Evolutionary conservation across 2,888 invertebrate genomes (phyloP).

Genomic region (Salticus scenicus): DNA sequence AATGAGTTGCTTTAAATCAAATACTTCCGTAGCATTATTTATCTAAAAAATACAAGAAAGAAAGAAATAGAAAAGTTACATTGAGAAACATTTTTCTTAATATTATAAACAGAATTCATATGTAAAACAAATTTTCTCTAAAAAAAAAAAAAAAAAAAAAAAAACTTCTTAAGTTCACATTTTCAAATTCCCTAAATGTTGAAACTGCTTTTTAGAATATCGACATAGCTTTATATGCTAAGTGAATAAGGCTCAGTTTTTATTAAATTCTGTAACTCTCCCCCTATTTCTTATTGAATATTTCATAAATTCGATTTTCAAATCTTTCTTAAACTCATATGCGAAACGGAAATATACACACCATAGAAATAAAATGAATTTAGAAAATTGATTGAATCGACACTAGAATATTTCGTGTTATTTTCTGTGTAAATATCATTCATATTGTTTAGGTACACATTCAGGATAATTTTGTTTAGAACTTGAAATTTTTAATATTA

Average conservation of each 20-base stretch:
- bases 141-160: not conserved
- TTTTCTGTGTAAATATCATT: not conserved
- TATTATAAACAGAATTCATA: no score
- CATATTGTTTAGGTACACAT: not conserved
- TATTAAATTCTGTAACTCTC: not conserved
- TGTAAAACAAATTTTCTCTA: not conserved
- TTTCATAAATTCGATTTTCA: not conserved
- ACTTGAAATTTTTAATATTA: no score
- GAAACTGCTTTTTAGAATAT: not conserved
- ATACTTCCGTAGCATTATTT: no score
- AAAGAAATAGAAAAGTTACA: no score
- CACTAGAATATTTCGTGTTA: not conserved
- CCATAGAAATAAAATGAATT: slow-evolving; percentile 5
- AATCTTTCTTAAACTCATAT: not conserved
- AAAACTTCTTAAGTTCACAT: not conserved
- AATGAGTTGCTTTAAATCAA: no score
- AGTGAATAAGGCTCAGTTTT: not conserved
- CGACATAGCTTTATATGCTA: not conserved
- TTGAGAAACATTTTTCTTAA: no score
- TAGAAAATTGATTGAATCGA: not conserved
- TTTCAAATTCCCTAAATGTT: not conserved
- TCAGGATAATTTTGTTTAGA: not conserved
- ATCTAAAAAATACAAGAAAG: no score
- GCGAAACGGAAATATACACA: not conserved
- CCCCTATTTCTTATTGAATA: not conserved